phyloP scores from a whole-genome alignment of 2,888 invertebrate species.

The Globia sparganii region DNA sequence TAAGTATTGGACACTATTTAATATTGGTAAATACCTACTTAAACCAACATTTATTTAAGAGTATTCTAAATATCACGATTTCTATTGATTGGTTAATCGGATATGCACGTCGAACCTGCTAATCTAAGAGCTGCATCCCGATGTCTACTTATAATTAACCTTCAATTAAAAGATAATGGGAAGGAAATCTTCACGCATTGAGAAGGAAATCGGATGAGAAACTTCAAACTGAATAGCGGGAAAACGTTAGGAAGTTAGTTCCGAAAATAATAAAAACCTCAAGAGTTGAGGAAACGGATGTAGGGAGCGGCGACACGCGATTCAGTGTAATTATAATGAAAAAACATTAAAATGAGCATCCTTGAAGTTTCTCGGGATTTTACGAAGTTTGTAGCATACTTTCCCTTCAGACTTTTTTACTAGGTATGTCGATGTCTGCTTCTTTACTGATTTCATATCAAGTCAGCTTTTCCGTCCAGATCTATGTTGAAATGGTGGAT shows the following conservation, averaged over 20 bases:
- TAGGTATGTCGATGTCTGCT: background rate
- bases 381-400: background rate
- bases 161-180: constrained; percentile 57
- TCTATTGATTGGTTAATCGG: background rate
- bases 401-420: background rate
- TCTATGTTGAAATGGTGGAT: background rate
- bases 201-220: constrained; percentile 56
- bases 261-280: constrained; percentile 52
- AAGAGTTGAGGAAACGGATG: constrained; percentile 50
- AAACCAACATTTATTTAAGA: too few relatives aligned
- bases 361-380: constrained; percentile 36
- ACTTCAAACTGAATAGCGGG: constrained; percentile 46
- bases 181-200: constrained; percentile 50
- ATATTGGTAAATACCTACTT: background rate
- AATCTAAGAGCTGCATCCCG: background rate
- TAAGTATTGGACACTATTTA: background rate
- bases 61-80: constrained; percentile 1
- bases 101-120: constrained; percentile 14
- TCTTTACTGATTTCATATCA: background rate
- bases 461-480: background rate
- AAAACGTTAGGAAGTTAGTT: constrained; percentile 46
- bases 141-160: constrained; percentile 33
- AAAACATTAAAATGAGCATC: constrained; percentile 43
- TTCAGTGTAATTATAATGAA: constrained; percentile 36
- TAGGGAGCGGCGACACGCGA: constrained; percentile 48